Base-by-base conservation (phyloP, 2,113 vertebrate species). In the Nycticebus coucang region DNA sequence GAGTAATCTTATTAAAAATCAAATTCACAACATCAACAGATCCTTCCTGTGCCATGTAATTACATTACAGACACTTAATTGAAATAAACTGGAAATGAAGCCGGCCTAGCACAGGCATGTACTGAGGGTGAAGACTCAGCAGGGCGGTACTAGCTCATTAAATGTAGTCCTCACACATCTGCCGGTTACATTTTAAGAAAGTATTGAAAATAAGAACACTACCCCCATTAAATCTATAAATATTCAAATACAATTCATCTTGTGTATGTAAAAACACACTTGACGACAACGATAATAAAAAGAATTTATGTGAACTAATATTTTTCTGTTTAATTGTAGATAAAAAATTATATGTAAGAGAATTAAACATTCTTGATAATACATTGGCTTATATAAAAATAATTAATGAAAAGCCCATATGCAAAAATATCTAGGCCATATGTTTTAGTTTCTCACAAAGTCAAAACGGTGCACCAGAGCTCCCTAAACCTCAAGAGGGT, bases 31-130 rank as follows among this genome's bases (percentile, higher is more conserved):
- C 98, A 97, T 97, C 98, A 98, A 98, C 98, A 98, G 97, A 98
- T 97, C 85, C 98, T 98, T 98, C 98, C 98, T 98, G 98, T 97
- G 97, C 96, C 93, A 91, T 98, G 95, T 98, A 99, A 99, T 99
- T 99, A 98, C 98, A 98, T 98, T 97, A 98, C 87, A 98, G 95
- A 55, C 96, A 98, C 96, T 98, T 99, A 98, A 99, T 98, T 98
- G 98, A 98, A 98, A 98, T 97, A 98, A 97, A 98, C 96, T 98
- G 91, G 97, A 97, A 98, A 97, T 97, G 95, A 97, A 98, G 98
- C 80, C 97, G 96, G 97, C 97, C 98, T 97, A 98, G 98, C 96
- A 98, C 97, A 98, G 98, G 97, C 98, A 98, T 98, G 99, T 98
- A 98, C 98, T 90, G 90, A 94, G 98, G 95, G 93, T 96, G 97